Conservation (phyloP, 2,888 invertebrate species). For the Eurytoma californica region DNA sequence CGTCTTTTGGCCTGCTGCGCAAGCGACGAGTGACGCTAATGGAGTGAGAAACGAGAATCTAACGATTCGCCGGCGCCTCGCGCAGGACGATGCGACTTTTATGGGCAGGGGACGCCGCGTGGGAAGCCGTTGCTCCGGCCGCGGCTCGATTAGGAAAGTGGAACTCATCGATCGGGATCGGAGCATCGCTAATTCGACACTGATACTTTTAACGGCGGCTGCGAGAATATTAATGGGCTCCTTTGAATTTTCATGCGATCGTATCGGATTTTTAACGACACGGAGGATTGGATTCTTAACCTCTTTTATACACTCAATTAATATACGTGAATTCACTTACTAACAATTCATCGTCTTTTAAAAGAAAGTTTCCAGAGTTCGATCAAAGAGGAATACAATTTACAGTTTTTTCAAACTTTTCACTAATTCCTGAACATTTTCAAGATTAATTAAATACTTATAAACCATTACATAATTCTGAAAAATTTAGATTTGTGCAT, state of each 20-base stretch:
- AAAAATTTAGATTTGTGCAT: too few species aligned
- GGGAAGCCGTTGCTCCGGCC: neutral
- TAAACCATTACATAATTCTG: too few species aligned
- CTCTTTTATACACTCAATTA: too few species aligned
- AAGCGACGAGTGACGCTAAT: conserved; percentile 5
- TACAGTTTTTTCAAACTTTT: too few species aligned
- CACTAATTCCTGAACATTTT: too few species aligned
- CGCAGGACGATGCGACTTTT: conserved; percentile 18
- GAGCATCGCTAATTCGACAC: neutral
- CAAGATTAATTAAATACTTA: too few species aligned
- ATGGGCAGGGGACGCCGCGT: conserved; percentile 26
- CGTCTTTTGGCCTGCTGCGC: neutral
- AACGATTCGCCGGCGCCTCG: conserved; percentile 8
- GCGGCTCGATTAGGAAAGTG: conserved; percentile 37
- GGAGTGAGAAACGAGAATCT: conserved; percentile 32
- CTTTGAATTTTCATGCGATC: conserved; percentile 1
- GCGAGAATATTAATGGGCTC: neutral
- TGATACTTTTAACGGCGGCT: neutral
- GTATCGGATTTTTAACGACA: neutral
- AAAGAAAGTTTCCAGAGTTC: too few species aligned
- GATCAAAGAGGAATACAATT: too few species aligned
- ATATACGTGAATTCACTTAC: too few species aligned
- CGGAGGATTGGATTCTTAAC: neutral
- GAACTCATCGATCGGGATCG: conserved; percentile 50
- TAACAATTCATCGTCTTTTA: too few species aligned